A percentile compares a stretch with the other conserved stretches of the same genome.
phyloP scores from a whole-genome alignment of 2,888 invertebrate species.

The Busseola fusca region DNA sequence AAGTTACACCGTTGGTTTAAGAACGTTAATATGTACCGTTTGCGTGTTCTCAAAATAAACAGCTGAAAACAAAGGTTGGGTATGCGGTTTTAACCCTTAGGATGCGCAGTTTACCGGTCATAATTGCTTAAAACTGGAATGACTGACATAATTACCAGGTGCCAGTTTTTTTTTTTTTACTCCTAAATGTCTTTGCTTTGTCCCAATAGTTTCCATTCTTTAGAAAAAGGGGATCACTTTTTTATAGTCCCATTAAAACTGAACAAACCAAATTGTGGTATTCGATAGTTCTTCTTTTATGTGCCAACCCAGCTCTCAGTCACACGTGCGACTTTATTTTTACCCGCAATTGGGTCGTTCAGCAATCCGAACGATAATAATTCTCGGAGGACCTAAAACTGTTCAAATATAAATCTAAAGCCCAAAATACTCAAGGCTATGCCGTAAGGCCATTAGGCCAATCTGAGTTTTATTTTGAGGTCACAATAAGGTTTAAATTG shows the following conservation, averaged over 20 bases:
- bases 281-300: constrained; percentile 21
- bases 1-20: constrained; percentile 52
- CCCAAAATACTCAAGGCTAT: neutral
- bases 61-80: constrained; percentile 10
- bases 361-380: neutral
- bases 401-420: neutral
- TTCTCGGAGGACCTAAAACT: neutral
- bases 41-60: constrained; percentile 46
- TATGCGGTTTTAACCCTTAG: constrained; percentile 29
- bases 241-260: constrained; percentile 26
- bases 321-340: constrained; percentile 22
- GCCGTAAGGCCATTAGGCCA: neutral
- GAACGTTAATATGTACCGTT: constrained; percentile 49
- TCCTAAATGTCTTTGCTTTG: neutral
- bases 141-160: constrained; percentile 28
- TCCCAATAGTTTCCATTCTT: constrained; percentile 25
- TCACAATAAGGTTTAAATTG: neutral
- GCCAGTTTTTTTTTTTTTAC: neutral
- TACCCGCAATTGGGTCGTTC: neutral
- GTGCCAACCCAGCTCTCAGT: neutral
- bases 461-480: neutral
- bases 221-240: constrained; percentile 1
- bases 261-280: neutral
- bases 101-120: neutral
- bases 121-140: constrained; percentile 6